Base-by-base conservation (phyloP, 2,113 vertebrate genomes). In the Actenoides lindsayi region DNA sequence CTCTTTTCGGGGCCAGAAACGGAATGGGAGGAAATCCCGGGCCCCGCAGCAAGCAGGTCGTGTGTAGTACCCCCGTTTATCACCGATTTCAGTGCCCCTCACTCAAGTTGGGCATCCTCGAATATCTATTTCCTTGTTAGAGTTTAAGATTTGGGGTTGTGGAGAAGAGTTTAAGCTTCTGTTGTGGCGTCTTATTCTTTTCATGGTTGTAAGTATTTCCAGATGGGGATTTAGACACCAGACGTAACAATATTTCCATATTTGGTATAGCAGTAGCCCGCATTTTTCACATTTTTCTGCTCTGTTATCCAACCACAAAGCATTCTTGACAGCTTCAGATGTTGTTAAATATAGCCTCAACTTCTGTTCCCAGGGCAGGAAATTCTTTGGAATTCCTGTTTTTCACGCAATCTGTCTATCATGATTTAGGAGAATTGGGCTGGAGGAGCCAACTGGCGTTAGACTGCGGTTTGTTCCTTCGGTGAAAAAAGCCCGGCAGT, bases 241-340 rank as follows among this genome's bases (percentile, higher is more conserved):
- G 98, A 99, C 99, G 99, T 99, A 99, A 99, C 99, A 99, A 98
- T 99, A 99, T 99, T 98, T 97, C 99, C 99, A 99, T 99, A 99
- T 99, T 99, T 99, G 99, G 99, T 99, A 99, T 98, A 99, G 99
- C 99, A 99, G 99, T 99, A 99, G 99, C 98, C 98, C 98, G 98
- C 99, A 98, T 99, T 99, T 99, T 99, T 99, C 98, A 98, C 99
- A 99, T 99, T 99, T 99, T 99, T 99, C 98, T 98, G 96, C 97
- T 98, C 98, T 98, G 98, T 99, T 99, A 98, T 98, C 98, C 98
- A 98, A 99, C 99, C 99, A 98, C 99, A 99, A 99, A 98, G 98
- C 99, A 99, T 99, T 99, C 99, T 99, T 99, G 99, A 99, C 99
- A 99, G 98, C 98, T 99, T 99, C 98, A 98, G 98, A 98, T 98